Percentiles rank a stretch among this genome's conserved stretches.
Evolutionary conservation across 2,113 vertebrate genomes (phyloP).

Genomic region (Taxidea taxus): DNA sequence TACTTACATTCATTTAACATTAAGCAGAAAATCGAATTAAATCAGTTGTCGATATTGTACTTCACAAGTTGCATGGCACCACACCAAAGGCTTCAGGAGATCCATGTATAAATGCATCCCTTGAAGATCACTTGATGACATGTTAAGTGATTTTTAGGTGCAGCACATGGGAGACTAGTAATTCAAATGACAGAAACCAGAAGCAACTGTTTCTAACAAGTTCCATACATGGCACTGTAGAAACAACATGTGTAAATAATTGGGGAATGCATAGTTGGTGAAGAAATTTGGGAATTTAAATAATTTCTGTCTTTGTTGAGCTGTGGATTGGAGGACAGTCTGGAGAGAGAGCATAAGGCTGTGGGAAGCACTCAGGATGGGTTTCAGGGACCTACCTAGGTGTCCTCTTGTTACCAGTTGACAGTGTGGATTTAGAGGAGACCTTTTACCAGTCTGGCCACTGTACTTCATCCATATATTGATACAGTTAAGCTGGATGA

Average conservation of each 20-base stretch:
- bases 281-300: neutral
- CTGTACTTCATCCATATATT: neutral
- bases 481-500: neutral
- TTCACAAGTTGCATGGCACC: neutral
- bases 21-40: neutral
- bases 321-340: neutral
- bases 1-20: neutral
- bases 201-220: neutral
- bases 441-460: neutral
- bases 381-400: neutral
- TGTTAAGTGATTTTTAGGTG: neutral
- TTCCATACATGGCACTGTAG: neutral
- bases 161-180: neutral
- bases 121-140: neutral
- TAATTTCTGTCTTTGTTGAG: neutral
- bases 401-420: neutral
- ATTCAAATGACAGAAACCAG: neutral
- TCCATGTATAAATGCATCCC: neutral
- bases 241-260: neutral
- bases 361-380: neutral
- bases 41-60: neutral
- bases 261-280: neutral
- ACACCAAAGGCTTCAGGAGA: neutral
- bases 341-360: accelerated
- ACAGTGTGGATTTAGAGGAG: neutral